Evolutionary conservation across 2,888 invertebrate genomes (phyloP).

Genomic region (Lasioglossum marginatum): DNA sequence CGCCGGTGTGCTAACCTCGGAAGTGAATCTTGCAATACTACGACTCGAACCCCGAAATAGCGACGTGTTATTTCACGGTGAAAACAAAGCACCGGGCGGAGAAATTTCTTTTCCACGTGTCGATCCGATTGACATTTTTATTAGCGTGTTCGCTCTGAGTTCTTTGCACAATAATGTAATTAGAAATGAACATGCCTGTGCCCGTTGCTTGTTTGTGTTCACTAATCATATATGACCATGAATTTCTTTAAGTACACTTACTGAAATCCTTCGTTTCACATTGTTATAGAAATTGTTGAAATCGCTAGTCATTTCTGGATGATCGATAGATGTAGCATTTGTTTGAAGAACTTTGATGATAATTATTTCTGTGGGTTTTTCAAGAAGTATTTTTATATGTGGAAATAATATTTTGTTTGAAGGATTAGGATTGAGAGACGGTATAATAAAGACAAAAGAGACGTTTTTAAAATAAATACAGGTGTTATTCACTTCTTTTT

Average conservation of each 20-base stretch:
- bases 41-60: background rate
- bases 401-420: background rate
- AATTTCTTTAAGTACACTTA: background rate
- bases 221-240: background rate
- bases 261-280: too few species aligned
- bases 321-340: background rate
- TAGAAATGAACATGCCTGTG: background rate
- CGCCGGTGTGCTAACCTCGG: constrained; percentile 3
- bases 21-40: constrained; percentile 18
- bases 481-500: constrained; percentile 63
- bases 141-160: background rate
- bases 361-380: background rate
- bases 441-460: background rate
- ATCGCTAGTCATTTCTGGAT: background rate
- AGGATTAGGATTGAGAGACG: too few species aligned
- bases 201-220: background rate
- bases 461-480: background rate
- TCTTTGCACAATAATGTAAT: background rate
- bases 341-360: background rate
- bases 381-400: background rate
- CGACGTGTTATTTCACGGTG: background rate
- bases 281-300: background rate
- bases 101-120: constrained; percentile 1
- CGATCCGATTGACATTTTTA: background rate
- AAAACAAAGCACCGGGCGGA: background rate